These are phyloP conservation scores for Macrochelys suwanniensis DNA, from an alignment of 2,797 vertebrate species.

Conservation along the genomic window DNA sequence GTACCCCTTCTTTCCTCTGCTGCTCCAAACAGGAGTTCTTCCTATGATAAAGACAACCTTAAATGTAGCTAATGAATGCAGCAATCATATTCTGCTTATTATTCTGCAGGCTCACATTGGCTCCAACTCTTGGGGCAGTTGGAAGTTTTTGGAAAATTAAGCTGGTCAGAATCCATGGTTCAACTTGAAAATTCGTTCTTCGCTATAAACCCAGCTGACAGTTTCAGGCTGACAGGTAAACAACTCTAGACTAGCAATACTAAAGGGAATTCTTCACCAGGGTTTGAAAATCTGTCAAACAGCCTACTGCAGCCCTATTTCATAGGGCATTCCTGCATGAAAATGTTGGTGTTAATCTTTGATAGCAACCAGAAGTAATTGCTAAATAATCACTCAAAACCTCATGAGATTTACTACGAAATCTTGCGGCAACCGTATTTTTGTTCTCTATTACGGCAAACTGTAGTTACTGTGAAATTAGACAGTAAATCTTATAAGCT, in stretches of 20 bases:
- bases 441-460: background rate
- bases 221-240: background rate
- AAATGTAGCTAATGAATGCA: background rate
- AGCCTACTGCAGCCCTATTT: background rate
- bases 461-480: background rate
- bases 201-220: background rate
- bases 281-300: background rate
- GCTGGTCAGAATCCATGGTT: slow-evolving; percentile 1
- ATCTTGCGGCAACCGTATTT: background rate
- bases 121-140: background rate
- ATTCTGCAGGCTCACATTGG: background rate
- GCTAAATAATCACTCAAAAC: background rate
- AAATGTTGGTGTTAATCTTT: background rate
- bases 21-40: fast-evolving
- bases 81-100: fast-evolving
- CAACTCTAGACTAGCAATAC: background rate
- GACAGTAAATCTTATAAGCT: slow-evolving; percentile 11
- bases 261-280: background rate
- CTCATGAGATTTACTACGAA: fast-evolving
- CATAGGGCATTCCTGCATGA: background rate
- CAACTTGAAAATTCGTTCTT: slow-evolving; percentile 14
- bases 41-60: background rate
- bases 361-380: background rate
- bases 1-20: fast-evolving
- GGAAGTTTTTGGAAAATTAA: background rate